phyloP scores from a whole-genome alignment of 2,888 invertebrate species.

The Agrochola lychnidis region DNA sequence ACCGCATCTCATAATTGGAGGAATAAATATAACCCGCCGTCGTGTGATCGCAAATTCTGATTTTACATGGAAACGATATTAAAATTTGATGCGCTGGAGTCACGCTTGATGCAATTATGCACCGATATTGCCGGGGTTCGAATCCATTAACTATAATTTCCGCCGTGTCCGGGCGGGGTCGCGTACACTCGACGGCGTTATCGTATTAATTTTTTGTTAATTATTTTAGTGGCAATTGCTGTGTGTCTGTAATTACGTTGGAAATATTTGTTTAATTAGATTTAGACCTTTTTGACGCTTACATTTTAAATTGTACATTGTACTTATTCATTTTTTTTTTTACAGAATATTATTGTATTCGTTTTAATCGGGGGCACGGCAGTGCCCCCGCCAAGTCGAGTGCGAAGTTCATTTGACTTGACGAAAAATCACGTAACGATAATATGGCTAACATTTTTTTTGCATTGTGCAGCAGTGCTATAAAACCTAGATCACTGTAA shows the following conservation, averaged over 20 bases:
- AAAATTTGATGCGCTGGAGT: constrained; percentile 72
- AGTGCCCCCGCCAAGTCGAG: too few species aligned
- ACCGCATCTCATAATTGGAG: constrained; percentile 52
- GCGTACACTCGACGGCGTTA: constrained; percentile 59
- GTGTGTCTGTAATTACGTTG: not conserved
- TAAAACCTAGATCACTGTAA: not conserved
- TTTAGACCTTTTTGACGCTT: not conserved
- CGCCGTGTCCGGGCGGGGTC: constrained; percentile 59
- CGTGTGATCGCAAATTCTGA: constrained; percentile 56
- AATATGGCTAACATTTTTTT: not conserved
- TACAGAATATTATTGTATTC: too few species aligned
- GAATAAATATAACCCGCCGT: constrained; percentile 47
- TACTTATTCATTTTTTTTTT: not conserved
- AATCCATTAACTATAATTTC: constrained; percentile 86
- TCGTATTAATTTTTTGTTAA: constrained; percentile 49
- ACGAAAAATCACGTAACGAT: not conserved
- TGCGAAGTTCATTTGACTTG: too few species aligned
- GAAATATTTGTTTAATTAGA: not conserved
- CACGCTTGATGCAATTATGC: constrained; percentile 84
- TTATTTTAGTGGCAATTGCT: constrained; percentile 27
- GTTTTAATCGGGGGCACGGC: too few species aligned
- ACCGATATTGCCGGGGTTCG: constrained; percentile 82
- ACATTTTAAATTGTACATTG: not conserved
- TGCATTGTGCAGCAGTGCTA: not conserved
- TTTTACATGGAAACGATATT: constrained; percentile 68